Percentiles rank a stretch among this genome's conserved stretches.
Evolutionary conservation across 2,888 invertebrate genomes (phyloP).

Genomic region (Amphipoea lucens): DNA sequence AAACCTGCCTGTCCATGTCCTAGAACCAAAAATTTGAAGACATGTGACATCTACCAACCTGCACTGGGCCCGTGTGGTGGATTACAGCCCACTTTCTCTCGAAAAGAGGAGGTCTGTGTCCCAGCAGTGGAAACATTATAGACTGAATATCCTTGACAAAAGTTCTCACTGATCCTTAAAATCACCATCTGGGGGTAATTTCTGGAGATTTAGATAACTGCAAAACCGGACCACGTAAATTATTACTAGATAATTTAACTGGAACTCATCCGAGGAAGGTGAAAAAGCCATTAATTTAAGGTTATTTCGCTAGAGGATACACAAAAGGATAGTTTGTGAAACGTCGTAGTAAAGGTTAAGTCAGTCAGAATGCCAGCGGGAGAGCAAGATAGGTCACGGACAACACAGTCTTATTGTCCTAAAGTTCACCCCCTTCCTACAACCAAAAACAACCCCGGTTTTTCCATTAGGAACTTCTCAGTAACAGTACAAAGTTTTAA

Average conservation of each 20-base stretch:
- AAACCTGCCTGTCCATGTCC: too few relatives aligned
- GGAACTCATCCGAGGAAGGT: background rate
- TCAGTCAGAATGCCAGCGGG: constrained; percentile 23
- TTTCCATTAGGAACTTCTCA: background rate
- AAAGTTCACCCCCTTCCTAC: constrained; percentile 4
- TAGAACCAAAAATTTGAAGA: too few relatives aligned
- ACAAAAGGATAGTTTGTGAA: background rate
- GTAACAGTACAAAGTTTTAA: background rate
- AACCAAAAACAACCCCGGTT: background rate
- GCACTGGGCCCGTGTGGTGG: too few relatives aligned
- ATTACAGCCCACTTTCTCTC: too few relatives aligned
- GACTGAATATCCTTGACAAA: too few relatives aligned
- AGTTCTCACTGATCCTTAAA: background rate
- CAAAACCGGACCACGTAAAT: background rate
- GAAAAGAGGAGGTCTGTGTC: too few relatives aligned
- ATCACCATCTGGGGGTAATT: background rate
- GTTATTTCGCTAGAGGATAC: background rate
- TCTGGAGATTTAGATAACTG: background rate
- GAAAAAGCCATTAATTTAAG: background rate
- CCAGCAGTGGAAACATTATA: too few relatives aligned
- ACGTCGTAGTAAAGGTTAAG: constrained; percentile 13
- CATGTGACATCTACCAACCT: too few relatives aligned
- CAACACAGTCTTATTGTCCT: background rate
- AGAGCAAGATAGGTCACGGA: background rate
- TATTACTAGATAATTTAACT: too few relatives aligned